Evolutionary conservation across 2,113 vertebrate genomes (phyloP), one percentile per base, ranked within the genome.

Genomic region (Acanthisitta chloris): DNA sequence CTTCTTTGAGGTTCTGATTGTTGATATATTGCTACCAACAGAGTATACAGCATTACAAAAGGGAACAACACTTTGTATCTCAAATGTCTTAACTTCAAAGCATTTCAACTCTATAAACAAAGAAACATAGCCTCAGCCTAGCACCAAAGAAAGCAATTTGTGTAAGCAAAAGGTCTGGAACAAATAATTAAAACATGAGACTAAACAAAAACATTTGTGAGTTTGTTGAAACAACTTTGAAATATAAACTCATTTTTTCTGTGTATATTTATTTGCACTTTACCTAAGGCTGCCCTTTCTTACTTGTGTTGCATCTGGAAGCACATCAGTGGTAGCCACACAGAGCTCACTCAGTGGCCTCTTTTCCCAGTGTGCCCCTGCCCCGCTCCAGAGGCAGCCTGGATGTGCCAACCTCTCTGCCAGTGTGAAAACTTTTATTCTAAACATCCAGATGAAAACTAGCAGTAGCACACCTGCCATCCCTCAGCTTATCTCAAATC

Each of bases 131-230:
- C 67, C 72, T 78, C 67, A 71, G n/a, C 26, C n/a, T 71, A 88
- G 55, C 85, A 92, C 81, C 90, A 92, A 87, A 92, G 59, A 70
- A 96, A 96, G 92, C 87, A 48, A 81, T 88, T 93, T 81, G 83
- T 95, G 76, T 95, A 95, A 96, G 76, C 88, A 90, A 28, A 76
- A 78, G 51, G 71, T 74, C 94, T 92, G 90, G 94, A 92, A 86
- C 78, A 92, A 95, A 93, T 93, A 96, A 92, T 93, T 90, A 94
- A 88, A 93, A 77, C 93, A 86, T 42, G 51, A 96, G 91, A 96
- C 91, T 92, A 94, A 96, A 95, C 82, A 97, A 94, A 97, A 93
- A 87, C 77, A 91, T 57, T 96, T 85, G 70, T 43, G 65, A 86
- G 90, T 86, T 86, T 92, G 80, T 78, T 88, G 90, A 88, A 94